Conservation (phyloP, 2,113 vertebrate species). For the Indicator maculatus region DNA sequence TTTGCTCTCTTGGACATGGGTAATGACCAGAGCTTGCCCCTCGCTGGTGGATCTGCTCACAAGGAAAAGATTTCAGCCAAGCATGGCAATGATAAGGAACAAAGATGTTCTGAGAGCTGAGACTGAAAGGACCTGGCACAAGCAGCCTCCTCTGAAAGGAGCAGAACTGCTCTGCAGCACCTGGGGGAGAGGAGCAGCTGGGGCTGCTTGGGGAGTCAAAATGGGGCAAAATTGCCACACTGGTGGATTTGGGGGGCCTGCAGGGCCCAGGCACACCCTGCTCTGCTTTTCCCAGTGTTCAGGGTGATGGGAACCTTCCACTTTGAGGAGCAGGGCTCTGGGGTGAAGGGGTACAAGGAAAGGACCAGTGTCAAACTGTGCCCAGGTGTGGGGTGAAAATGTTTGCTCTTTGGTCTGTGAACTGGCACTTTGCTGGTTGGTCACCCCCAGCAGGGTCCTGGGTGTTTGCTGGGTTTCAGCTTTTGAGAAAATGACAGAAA, state of each 20-base stretch:
- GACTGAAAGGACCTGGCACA: not conserved
- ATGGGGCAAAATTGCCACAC: not conserved
- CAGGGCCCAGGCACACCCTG: not conserved
- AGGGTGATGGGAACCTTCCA: not conserved
- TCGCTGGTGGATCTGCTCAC: rapidly evolving
- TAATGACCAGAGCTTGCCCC: not conserved
- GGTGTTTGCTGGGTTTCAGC: not conserved
- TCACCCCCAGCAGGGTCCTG: not conserved
- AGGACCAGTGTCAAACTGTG: not conserved
- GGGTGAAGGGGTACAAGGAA: rapidly evolving
- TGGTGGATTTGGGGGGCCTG: rapidly evolving
- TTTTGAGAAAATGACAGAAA: not conserved
- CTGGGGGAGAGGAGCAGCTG: not conserved
- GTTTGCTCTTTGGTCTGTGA: not conserved
- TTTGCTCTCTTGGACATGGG: not conserved
- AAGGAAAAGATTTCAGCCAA: not conserved
- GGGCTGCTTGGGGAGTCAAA: not conserved
- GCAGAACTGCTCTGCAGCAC: not conserved
- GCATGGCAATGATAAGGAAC: not conserved
- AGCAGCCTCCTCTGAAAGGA: not conserved
- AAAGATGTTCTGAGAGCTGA: not conserved
- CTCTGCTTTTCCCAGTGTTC: not conserved
- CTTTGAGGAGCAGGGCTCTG: not conserved
- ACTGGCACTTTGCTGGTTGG: not conserved
- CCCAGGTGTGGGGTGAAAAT: not conserved